Evolutionary conservation across 2,888 invertebrate species (phyloP), one percentile per base, ranked within the genome.

Genomic region (Girardia tigrina): DNA sequence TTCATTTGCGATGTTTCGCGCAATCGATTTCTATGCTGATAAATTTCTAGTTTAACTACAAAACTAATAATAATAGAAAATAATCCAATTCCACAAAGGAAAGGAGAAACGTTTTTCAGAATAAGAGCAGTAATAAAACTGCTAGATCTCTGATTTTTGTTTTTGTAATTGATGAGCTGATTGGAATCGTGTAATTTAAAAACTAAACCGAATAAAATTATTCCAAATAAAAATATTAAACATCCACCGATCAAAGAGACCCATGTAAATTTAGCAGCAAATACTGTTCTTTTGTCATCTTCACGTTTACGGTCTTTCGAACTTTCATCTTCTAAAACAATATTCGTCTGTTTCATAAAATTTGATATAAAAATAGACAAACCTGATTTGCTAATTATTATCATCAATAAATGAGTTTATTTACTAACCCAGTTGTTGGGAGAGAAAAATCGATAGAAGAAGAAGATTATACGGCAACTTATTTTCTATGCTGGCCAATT

Each of bases 361-460:
- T 23, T 16, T 56, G 56, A 20, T 56, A 56, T 56, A 20, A 56
- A n/a, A 56, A 56, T 56, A 56, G 56, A 8, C n/a, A n/a, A 56
- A 56, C 23, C 23, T 56, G 56, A 56, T 56, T 56, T 56, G 56
- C n/a, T 56, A 8, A 56, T 2, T 20, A 56, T 56, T 56, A 6
- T n/a, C 56, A 16, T 56, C 56, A 56, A 56, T 56, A 56, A 8
- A 4, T 56, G 56, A 56, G 8, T 56, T 56, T 56, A n/a, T 56
- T 56, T 4, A 56, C 56, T 12, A 56, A 56, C 56, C 56, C n/a
- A 56, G 20, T 56, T 4, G n/a, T 20, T 56, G 56, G 56, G 56
- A 56, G 56, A 56, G 56, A 56, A 56, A 56, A 56, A 56, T 56
- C 56, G 56, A 56, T 56, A 56, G 56, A 56, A n/a, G n/a, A n/a